phyloP scores from a whole-genome alignment of 64 coral and sea anemone species.

The Exaiptasia diaphana region DNA sequence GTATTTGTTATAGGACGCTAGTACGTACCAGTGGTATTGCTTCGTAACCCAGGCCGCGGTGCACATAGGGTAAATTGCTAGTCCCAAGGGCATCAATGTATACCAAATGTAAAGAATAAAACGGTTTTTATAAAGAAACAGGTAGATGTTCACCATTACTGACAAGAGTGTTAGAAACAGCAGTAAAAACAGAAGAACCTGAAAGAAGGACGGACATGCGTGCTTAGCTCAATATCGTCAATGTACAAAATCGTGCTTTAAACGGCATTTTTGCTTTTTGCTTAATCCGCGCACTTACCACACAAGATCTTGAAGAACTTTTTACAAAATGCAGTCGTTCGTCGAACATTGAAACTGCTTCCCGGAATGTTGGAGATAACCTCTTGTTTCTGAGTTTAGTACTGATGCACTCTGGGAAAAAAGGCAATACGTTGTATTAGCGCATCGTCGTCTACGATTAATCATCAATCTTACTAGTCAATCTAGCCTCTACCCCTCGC shows the following conservation, averaged over 20 bases:
- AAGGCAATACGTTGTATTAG: too few relatives aligned
- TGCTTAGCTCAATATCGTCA: too few relatives aligned
- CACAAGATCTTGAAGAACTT: conserved; percentile 56
- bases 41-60: conserved; percentile 84
- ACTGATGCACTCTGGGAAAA: conserved; percentile 27
- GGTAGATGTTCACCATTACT: conserved; percentile 67
- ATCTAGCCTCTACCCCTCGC: too few relatives aligned
- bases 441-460: too few relatives aligned
- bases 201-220: neutral
- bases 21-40: conserved; percentile 83
- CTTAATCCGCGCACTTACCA: conserved; percentile 36
- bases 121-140: conserved; percentile 62
- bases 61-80: conserved; percentile 58
- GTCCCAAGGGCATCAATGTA: conserved; percentile 51
- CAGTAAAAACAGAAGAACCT: conserved; percentile 59
- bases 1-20: too few relatives aligned
- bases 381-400: conserved; percentile 42
- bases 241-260: too few relatives aligned
- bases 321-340: conserved; percentile 69
- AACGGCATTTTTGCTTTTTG: neutral
- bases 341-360: conserved; percentile 65
- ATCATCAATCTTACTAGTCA: too few relatives aligned
- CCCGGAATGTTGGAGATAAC: conserved; percentile 7
- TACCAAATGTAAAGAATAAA: conserved; percentile 46
- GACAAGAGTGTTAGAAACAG: conserved; percentile 51